These are phyloP conservation scores for Digitonthophagus gazella DNA, from an alignment of 2,888 invertebrate genomes.

Conservation along the genomic window DNA sequence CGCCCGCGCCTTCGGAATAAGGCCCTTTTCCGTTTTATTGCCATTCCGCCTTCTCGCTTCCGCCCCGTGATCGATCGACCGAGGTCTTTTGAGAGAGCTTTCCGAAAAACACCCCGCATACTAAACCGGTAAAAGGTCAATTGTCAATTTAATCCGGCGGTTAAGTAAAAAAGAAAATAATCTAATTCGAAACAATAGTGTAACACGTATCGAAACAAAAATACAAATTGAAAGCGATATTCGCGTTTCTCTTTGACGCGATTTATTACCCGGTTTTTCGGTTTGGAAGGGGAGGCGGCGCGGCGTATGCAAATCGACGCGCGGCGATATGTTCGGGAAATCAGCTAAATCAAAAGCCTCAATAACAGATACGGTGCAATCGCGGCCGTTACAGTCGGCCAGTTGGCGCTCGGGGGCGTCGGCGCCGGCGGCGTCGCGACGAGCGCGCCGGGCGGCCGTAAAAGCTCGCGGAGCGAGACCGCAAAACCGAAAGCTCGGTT, in stretches of 20 bases:
- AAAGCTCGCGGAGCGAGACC: conserved; percentile 42
- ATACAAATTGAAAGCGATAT: no score
- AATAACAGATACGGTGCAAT: conserved; percentile 45
- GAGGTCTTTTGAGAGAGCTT: no score
- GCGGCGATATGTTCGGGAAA: conserved; percentile 33
- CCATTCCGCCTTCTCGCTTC: neutral
- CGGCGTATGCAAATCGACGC: neutral
- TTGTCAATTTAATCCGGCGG: no score
- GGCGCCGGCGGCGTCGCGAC: conserved; percentile 23
- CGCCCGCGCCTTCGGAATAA: neutral
- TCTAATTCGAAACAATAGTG: no score
- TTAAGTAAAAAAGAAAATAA: no score
- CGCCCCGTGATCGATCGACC: neutral
- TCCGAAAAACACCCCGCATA: no score
- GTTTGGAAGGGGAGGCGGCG: neutral
- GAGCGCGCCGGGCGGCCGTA: conserved; percentile 34
- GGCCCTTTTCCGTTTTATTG: neutral
- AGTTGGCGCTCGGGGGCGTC: conserved; percentile 20
- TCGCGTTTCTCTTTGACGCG: no score
- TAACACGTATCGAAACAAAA: no score
- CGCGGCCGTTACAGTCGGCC: conserved; percentile 39
- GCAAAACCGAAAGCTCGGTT: conserved; percentile 47
- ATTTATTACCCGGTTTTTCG: no score
- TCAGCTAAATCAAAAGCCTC: conserved; percentile 44
- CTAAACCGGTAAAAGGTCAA: no score